Percentiles rank a stretch among this genome's conserved stretches.
Evolutionary conservation across 1,140 invertebrate genomes (phyloP).

Genomic region (Lanistes nyassanus): DNA sequence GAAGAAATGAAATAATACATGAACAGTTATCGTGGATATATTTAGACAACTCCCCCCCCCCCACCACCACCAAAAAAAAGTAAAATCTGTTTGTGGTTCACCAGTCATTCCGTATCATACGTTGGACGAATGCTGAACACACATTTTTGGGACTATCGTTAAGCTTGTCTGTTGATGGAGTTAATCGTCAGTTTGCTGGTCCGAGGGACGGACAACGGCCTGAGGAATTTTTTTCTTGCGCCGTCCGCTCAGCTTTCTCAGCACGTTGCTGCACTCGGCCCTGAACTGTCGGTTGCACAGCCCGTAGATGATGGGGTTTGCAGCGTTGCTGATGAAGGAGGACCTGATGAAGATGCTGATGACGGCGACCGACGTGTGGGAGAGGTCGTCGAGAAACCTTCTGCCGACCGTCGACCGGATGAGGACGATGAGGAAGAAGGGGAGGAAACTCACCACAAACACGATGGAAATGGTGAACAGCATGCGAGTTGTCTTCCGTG

Average conservation of each 20-base stretch:
- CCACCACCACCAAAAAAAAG: too few relatives aligned
- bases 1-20: too few relatives aligned
- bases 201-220: background rate
- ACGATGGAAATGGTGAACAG: slow-evolving; percentile 35
- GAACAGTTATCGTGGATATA: too few relatives aligned
- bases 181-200: background rate
- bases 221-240: background rate
- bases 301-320: slow-evolving; percentile 51
- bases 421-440: slow-evolving; percentile 35
- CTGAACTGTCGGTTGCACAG: slow-evolving; percentile 46
- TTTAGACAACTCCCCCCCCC: too few relatives aligned
- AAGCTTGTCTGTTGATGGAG: too few relatives aligned
- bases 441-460: slow-evolving; percentile 42
- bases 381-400: slow-evolving; percentile 13
- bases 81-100: too few relatives aligned
- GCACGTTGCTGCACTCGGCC: slow-evolving; percentile 33
- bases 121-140: too few relatives aligned
- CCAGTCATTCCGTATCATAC: too few relatives aligned
- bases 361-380: slow-evolving; percentile 21
- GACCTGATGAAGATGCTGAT: slow-evolving; percentile 46
- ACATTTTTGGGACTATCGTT: too few relatives aligned
- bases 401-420: slow-evolving; percentile 13
- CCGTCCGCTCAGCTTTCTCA: slow-evolving; percentile 2
- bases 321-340: slow-evolving; percentile 47
- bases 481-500: slow-evolving; percentile 36